phyloP scores from a whole-genome alignment of 2,113 vertebrate species.

The Canis aureus region DNA sequence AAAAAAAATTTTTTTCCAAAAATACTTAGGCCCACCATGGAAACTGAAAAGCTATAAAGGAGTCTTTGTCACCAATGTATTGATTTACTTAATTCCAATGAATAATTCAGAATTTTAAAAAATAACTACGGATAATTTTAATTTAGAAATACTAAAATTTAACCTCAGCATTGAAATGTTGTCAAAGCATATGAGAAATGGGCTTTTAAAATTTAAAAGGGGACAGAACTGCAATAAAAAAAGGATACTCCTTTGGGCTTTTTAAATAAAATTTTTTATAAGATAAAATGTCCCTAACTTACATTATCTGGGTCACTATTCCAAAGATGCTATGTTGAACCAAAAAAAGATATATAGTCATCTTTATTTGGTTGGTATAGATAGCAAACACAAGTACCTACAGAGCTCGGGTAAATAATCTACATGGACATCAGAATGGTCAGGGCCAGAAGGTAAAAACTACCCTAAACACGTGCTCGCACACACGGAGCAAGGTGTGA shows the following conservation, averaged over 20 bases:
- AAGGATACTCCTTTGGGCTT: neutral
- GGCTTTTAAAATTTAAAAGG: neutral
- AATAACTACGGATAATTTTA: slow-evolving; percentile 56
- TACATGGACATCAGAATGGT: accelerated
- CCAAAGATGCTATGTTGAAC: neutral
- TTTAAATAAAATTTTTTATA: neutral
- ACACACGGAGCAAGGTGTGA: accelerated
- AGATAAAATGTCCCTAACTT: neutral
- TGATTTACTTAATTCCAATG: slow-evolving; percentile 50
- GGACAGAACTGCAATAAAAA: neutral
- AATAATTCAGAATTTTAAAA: slow-evolving; percentile 51
- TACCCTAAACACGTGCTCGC: accelerated
- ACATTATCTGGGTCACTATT: neutral
- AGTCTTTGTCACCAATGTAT: slow-evolving; percentile 73
- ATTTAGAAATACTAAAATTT: neutral
- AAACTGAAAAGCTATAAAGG: slow-evolving; percentile 25
- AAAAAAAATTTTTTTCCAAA: neutral
- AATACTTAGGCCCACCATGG: neutral
- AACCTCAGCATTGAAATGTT: slow-evolving; percentile 17
- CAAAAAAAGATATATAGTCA: neutral
- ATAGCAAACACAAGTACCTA: accelerated
- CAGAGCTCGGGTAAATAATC: neutral
- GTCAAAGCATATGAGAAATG: slow-evolving; percentile 45
- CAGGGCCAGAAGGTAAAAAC: neutral
- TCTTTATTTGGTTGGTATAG: too few relatives aligned